phyloP scores from a whole-genome alignment of 2,797 vertebrate species.

The Sylvilagus floridanus region DNA sequence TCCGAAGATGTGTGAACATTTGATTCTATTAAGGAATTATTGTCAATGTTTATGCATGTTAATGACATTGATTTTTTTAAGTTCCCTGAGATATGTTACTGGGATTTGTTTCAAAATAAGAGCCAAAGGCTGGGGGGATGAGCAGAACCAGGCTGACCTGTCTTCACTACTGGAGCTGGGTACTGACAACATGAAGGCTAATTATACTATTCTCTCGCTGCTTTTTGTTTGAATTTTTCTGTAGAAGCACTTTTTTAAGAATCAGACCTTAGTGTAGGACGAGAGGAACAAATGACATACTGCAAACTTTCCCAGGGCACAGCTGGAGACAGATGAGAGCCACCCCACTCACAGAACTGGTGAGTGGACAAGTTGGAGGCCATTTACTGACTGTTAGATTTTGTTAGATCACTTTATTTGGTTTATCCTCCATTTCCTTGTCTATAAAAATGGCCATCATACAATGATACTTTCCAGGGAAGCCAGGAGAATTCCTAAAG shows the following conservation, averaged over 20 bases:
- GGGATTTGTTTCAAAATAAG: conserved; percentile 35
- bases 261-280: not conserved
- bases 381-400: not conserved
- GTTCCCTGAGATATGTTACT: not conserved
- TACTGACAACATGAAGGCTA: not conserved
- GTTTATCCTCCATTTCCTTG: not conserved
- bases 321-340: not conserved
- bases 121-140: not conserved
- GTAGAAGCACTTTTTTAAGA: not conserved
- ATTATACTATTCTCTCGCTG: not conserved
- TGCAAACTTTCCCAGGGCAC: not conserved
- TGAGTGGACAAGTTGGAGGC: not conserved
- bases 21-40: not conserved
- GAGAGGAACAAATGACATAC: not conserved
- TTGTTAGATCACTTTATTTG: not conserved
- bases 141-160: not conserved
- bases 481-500: not conserved
- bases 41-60: not conserved
- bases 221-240: conserved; percentile 27
- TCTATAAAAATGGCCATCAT: not conserved
- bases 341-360: not conserved
- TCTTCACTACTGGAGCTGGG: not conserved
- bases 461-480: conserved; percentile 18
- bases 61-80: conserved; percentile 5
- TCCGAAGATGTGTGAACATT: not conserved